Conservation (phyloP, 2,113 vertebrate genomes). For the Ginglymostoma cirratum region DNA sequence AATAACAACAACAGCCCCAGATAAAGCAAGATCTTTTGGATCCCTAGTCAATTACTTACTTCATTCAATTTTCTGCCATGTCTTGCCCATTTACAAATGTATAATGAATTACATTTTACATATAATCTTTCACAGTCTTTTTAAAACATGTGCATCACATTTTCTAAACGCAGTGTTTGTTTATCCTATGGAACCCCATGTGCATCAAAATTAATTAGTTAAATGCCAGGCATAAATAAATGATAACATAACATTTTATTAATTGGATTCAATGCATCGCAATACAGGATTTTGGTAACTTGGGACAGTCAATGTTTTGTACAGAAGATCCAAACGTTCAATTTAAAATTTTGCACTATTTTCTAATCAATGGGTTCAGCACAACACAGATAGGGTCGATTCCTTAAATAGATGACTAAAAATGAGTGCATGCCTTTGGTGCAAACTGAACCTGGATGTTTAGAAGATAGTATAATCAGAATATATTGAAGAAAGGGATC, state of each 20-base stretch:
- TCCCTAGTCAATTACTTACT: neutral
- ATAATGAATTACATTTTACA: neutral
- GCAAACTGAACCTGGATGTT: neutral
- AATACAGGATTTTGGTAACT: neutral
- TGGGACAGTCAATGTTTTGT: neutral
- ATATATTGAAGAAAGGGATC: neutral
- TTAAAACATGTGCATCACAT: neutral
- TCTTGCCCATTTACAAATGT: neutral
- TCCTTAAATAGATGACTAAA: neutral
- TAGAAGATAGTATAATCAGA: neutral
- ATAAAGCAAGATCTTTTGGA: neutral
- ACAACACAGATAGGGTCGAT: neutral
- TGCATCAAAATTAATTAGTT: neutral
- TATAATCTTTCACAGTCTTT: neutral
- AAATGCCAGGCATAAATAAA: constrained; percentile 8
- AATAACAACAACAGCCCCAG: neutral
- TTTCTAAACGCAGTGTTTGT: neutral
- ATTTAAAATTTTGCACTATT: neutral
- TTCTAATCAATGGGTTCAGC: neutral
- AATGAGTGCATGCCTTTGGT: neutral
- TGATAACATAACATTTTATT: neutral
- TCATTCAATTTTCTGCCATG: neutral
- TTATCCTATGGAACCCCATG: neutral
- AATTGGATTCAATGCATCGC: neutral
- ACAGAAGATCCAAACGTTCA: neutral